Base-by-base conservation (phyloP, 2,113 vertebrate species). In the Peromyscus californicus region DNA sequence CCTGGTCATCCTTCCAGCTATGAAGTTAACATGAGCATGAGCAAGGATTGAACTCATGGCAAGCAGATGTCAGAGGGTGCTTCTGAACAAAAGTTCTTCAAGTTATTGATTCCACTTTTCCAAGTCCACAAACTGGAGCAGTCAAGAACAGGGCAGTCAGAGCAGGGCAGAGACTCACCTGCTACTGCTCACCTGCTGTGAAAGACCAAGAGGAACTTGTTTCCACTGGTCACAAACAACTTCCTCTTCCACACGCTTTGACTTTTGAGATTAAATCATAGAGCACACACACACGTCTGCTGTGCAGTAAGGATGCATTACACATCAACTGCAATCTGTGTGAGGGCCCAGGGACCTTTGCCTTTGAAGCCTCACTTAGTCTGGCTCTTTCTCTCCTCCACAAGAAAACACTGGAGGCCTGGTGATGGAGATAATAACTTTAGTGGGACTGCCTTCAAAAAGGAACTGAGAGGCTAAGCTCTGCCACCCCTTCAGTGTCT, bases 251-350 rank as follows among this genome's bases (percentile, higher is more conserved):
- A 82, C 9, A 57, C 45, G 88, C 65, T 92, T 59, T 7, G 19
- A 24, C n/a, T 93, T 72, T 57, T 91, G 26, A 76, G 76, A 83
- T 61, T 79, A 92, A 85, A n/a, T 75, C 95, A 79, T 72, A 89
- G 19, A 45, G 51, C 45, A 70, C 31, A 93, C 31, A 93, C 70
- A 9, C 51, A 76, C 45, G 7, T 85, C 19, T 42, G 15, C 61
- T 13, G 65, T 45, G 75, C 12, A n/a, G 29, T 86, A 91, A 42
- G 5, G 39, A 67, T 45, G 29, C 80, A 89, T 80, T 61, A 86
- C 63, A 2, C 79, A 80, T 26, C 61, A 94, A 84, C 54, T 85
- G 21, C 12, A 75, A 78, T 57, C 39, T 87, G 24, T 22, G 84
- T 51, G 1, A 87, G 7, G 33, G 11, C 22, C 93, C 16, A 75